Percentiles rank a stretch among this genome's conserved stretches.
Conservation (phyloP, 2,888 invertebrate species). For the Drosophila subsilvestris region DNA sequence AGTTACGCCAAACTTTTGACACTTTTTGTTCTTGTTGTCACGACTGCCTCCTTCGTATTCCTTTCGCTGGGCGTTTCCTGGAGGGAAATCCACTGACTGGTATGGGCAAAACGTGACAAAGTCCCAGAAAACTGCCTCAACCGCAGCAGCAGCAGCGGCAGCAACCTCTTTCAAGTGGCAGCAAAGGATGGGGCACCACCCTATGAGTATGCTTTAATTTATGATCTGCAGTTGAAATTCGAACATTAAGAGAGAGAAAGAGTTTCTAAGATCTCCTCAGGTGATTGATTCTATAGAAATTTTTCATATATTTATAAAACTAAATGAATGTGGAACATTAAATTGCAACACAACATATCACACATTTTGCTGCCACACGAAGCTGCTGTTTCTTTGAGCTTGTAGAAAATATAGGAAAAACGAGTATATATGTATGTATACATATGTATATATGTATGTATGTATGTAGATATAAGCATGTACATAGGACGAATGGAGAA, state of each 20-base stretch:
- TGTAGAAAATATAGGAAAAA: conserved; percentile 17
- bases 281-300: not conserved
- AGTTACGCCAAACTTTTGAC: conserved; percentile 75
- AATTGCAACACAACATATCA: not conserved
- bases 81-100: conserved; percentile 33
- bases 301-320: no score
- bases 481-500: not conserved
- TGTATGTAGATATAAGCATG: not conserved
- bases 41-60: conserved; percentile 14
- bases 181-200: conserved; percentile 19
- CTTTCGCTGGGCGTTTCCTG: conserved; percentile 12
- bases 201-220: conserved; percentile 58
- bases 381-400: not conserved
- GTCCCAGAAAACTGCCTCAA: conserved; percentile 44
- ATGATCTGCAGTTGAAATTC: not conserved
- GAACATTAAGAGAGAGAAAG: not conserved
- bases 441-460: not conserved
- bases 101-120: conserved; percentile 44
- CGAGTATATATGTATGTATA: not conserved
- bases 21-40: conserved; percentile 56
- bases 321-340: not conserved
- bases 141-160: conserved; percentile 26
- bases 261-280: not conserved
- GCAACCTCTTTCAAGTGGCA: conserved; percentile 13
- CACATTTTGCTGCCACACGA: not conserved